Evolutionary conservation across 2,113 vertebrate genomes (phyloP).

Genomic region (Cisticola juncidis): DNA sequence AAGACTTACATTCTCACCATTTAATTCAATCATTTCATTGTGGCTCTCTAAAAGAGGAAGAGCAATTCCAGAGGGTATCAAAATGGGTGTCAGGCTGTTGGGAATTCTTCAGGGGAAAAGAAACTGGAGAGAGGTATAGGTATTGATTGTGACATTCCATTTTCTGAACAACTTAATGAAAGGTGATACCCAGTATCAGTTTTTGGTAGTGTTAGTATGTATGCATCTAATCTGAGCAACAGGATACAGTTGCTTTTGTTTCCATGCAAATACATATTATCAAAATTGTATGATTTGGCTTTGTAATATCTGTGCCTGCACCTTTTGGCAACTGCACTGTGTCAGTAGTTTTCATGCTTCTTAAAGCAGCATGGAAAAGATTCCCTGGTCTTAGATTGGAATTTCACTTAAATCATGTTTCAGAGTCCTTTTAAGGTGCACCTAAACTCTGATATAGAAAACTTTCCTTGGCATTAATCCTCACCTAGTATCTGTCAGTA

Average conservation of each 20-base stretch:
- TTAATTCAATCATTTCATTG: neutral
- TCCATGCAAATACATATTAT: neutral
- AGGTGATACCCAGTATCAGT: neutral
- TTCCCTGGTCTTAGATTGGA: neutral
- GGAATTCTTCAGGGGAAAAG: neutral
- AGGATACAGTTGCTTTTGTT: neutral
- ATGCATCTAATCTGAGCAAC: neutral
- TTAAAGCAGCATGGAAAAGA: neutral
- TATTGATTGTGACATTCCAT: neutral
- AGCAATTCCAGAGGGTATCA: neutral
- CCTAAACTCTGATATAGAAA: neutral
- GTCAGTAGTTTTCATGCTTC: neutral
- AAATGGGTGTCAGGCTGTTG: neutral
- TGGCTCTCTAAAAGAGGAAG: neutral
- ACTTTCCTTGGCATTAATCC: neutral
- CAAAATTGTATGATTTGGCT: neutral
- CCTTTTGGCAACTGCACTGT: neutral
- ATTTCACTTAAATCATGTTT: neutral
- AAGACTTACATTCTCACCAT: neutral
- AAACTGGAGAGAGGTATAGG: neutral
- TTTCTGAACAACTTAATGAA: neutral
- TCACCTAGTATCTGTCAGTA: neutral
- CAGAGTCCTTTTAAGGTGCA: neutral
- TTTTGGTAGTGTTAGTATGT: neutral
- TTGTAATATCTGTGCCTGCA: neutral